phyloP scores from a whole-genome alignment of 2,113 vertebrate species.

The Phrynosoma blainvillii region DNA sequence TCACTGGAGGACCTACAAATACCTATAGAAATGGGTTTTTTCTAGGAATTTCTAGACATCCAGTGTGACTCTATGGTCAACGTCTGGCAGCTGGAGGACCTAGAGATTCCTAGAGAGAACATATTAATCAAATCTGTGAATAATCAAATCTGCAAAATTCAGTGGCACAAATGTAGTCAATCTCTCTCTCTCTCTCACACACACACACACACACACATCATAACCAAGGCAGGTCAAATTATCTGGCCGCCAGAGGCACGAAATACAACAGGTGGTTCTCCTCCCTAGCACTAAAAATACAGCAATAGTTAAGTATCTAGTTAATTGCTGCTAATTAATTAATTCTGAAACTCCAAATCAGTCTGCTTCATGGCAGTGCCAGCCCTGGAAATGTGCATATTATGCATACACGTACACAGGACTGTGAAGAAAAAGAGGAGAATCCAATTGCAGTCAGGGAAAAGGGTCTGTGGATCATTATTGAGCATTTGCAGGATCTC shows the following conservation, averaged over 20 bases:
- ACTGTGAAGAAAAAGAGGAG: neutral
- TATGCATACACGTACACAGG: neutral
- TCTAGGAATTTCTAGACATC: too few relatives aligned
- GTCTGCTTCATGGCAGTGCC: neutral
- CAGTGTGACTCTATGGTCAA: too few relatives aligned
- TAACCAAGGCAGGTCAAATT: neutral
- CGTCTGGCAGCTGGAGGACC: too few relatives aligned
- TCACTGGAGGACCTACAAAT: too few relatives aligned
- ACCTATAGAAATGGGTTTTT: too few relatives aligned
- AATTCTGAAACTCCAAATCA: neutral
- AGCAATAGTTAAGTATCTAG: neutral
- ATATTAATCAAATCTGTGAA: too few relatives aligned
- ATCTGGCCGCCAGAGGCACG: neutral
- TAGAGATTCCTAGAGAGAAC: too few relatives aligned
- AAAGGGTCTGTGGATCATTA: neutral
- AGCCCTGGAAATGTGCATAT: neutral
- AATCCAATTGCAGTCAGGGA: neutral
- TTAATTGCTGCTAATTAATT: neutral
- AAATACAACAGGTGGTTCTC: neutral
- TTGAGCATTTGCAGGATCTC: neutral
- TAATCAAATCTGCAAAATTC: too few relatives aligned
- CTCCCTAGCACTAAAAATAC: neutral
- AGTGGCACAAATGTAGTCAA: neutral
- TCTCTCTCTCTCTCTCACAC: too few relatives aligned
- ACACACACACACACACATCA: neutral